A percentile compares a stretch with the other conserved stretches of the same genome.
These are phyloP conservation scores for Enteromius fasciolatus DNA, from an alignment of 2,797 vertebrate species.

Conservation along the genomic window DNA sequence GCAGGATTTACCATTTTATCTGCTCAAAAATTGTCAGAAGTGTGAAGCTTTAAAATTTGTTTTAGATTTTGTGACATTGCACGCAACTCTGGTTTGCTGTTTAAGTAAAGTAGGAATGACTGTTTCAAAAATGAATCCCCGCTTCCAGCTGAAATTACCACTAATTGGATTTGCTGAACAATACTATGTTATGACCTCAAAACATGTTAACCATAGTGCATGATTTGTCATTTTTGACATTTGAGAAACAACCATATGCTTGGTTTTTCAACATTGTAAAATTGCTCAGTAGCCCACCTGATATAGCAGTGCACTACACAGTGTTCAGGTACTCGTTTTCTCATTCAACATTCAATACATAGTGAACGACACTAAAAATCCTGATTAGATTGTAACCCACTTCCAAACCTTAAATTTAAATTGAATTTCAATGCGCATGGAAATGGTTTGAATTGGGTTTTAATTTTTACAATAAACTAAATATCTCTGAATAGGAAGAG, in stretches of 20 bases:
- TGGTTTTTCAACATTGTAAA: not conserved
- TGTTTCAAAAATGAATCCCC: not conserved
- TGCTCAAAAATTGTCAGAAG: not conserved
- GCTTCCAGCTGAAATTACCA: not conserved
- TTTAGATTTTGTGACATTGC: not conserved
- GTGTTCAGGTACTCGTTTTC: not conserved
- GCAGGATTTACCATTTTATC: not conserved
- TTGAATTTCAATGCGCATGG: not conserved
- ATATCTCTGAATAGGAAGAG: not conserved
- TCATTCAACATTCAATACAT: not conserved
- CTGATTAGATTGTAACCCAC: not conserved
- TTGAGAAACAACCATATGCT: not conserved
- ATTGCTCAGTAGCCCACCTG: not conserved
- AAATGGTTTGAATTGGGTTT: not conserved
- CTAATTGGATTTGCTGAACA: not conserved
- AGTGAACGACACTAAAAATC: not conserved
- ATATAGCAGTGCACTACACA: not conserved
- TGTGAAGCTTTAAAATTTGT: not conserved
- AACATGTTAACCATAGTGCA: not conserved
- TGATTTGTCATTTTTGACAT: not conserved
- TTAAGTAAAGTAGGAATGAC: not conserved
- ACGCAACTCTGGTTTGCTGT: not conserved
- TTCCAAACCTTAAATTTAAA: not conserved
- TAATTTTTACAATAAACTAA: not conserved
- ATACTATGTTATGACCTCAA: not conserved